phyloP scores from a whole-genome alignment of 2,888 invertebrate genomes.

The Cyclophora punctaria region DNA sequence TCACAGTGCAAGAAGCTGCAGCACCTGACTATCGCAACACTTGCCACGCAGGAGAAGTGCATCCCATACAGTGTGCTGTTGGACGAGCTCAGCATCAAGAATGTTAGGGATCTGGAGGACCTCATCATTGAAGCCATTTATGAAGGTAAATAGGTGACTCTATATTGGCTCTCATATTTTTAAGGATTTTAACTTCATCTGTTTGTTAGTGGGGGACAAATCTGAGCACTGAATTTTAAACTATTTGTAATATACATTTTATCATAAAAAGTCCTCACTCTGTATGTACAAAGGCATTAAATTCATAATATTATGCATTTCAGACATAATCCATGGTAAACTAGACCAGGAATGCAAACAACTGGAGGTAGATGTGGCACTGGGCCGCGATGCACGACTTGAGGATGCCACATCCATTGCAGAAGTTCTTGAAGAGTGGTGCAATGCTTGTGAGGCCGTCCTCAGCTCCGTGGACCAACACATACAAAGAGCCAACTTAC shows the following conservation, averaged over 20 bases:
- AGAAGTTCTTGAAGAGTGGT: constrained; percentile 90
- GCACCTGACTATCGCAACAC: constrained; percentile 93
- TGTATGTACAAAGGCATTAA: too few relatives aligned
- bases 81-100: constrained; percentile 91
- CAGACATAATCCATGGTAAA: constrained; percentile 95
- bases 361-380: constrained; percentile 94
- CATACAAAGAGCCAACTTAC: constrained; percentile 88
- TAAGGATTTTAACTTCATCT: too few relatives aligned
- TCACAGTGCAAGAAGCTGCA: constrained; percentile 92
- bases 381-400: constrained; percentile 92
- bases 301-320: too few relatives aligned
- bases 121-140: constrained; percentile 99
- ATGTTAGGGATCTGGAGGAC: constrained; percentile 95
- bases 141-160: constrained; percentile 76
- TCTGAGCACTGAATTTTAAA: too few relatives aligned
- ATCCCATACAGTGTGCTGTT: constrained; percentile 91
- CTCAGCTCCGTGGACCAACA: constrained; percentile 92
- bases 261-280: too few relatives aligned
- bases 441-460: constrained; percentile 89
- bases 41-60: constrained; percentile 93
- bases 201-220: too few relatives aligned
- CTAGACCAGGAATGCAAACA: constrained; percentile 95
- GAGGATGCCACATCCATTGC: constrained; percentile 89
- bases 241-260: too few relatives aligned
- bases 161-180: too few relatives aligned